Conservation (phyloP, 2,888 invertebrate species). For the Meganola albula region DNA sequence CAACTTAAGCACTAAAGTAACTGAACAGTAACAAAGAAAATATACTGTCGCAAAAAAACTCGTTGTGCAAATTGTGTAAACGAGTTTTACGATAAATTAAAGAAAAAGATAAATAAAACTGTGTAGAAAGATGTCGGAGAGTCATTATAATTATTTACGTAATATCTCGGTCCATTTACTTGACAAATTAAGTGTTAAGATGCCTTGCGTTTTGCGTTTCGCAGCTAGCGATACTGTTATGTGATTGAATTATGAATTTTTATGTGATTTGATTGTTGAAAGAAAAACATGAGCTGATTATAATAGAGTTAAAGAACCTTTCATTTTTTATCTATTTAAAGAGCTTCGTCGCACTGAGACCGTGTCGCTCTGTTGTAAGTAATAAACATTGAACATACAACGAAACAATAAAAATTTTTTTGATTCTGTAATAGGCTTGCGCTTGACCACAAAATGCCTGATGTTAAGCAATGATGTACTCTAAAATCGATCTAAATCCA, state of each 20-base stretch:
- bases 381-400: no score
- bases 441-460: no score
- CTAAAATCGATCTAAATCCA: no score
- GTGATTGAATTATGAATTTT: conserved; percentile 5
- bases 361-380: no score
- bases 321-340: no score
- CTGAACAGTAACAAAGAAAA: conserved; percentile 7
- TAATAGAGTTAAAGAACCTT: no score
- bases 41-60: conserved; percentile 21
- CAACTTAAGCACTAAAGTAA: conserved; percentile 20
- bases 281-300: no score
- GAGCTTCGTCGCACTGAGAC: no score
- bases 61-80: conserved; percentile 33
- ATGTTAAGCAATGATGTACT: no score
- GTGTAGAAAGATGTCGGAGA: conserved; percentile 28
- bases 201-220: conserved; percentile 9
- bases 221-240: conserved; percentile 5
- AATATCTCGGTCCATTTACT: conserved; percentile 23
- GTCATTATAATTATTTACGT: conserved; percentile 25
- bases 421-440: no score
- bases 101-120: conserved; percentile 15
- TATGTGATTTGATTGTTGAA: no score
- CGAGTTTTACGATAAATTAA: conserved; percentile 26
- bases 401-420: no score
- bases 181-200: conserved; percentile 17